phyloP scores from a whole-genome alignment of 2,797 vertebrate genomes.

The Enteromius fasciolatus region DNA sequence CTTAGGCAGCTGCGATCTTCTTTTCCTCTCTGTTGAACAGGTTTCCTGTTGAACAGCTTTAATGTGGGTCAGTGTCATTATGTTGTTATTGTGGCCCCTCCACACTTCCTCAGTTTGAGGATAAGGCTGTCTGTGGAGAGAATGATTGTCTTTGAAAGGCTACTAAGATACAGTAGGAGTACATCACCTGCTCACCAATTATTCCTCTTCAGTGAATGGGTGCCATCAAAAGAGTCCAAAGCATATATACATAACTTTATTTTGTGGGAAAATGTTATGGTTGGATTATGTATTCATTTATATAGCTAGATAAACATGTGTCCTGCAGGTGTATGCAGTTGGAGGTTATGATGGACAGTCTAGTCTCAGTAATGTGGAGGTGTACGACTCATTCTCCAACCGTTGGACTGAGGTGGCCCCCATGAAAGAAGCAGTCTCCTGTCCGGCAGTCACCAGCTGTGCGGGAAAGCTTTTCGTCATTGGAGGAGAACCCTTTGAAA shows the following conservation, averaged over 20 bases:
- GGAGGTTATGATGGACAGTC: constrained; percentile 96
- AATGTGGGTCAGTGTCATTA: constrained; percentile 68
- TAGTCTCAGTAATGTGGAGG: constrained; percentile 93
- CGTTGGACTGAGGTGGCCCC: constrained; percentile 96
- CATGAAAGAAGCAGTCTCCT: constrained; percentile 95
- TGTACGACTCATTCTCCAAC: constrained; percentile 97
- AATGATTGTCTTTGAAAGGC: background rate
- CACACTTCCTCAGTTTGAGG: constrained; percentile 31
- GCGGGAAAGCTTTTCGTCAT: constrained; percentile 94
- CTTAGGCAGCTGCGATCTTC: background rate
- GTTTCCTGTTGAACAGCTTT: constrained; percentile 60
- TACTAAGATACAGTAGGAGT: too few species aligned
- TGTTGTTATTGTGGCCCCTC: constrained; percentile 54
- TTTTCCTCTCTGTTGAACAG: constrained; percentile 55
- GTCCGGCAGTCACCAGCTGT: constrained; percentile 93
- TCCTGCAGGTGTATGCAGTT: constrained; percentile 90
- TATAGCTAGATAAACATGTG: constrained; percentile 9
- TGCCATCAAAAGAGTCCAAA: background rate
- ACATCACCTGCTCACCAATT: background rate
- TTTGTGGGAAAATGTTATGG: background rate
- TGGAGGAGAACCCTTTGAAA: constrained; percentile 93
- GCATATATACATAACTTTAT: too few species aligned
- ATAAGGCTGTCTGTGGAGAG: constrained; percentile 18
- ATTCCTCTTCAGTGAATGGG: background rate
- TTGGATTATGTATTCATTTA: background rate